A percentile compares a stretch with the other conserved stretches of the same genome.
Evolutionary conservation across 2,797 vertebrate species (phyloP).

Genomic region (Cheirogaleus major): DNA sequence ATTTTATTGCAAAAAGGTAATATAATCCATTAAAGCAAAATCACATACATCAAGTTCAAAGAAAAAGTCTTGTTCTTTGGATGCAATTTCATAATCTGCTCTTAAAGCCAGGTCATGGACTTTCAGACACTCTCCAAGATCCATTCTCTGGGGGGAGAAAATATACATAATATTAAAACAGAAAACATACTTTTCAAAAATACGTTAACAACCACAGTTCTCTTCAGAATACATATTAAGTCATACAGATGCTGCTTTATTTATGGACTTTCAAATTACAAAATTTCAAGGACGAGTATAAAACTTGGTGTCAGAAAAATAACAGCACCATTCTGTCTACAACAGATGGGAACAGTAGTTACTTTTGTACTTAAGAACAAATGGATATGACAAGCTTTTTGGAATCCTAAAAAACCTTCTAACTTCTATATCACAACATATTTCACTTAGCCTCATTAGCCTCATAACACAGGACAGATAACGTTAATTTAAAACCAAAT

Average conservation of each 20-base stretch:
- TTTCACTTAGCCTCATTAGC: not conserved
- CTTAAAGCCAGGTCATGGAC: slow-evolving; percentile 98
- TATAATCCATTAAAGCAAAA: slow-evolving; percentile 60
- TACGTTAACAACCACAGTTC: not conserved
- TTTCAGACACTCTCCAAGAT: slow-evolving; percentile 98
- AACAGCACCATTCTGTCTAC: not conserved
- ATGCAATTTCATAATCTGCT: slow-evolving; percentile 99
- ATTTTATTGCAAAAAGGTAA: slow-evolving; percentile 25
- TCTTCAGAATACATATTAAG: slow-evolving; percentile 50
- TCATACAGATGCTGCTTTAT: not conserved
- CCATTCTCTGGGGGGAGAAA: slow-evolving; percentile 93
- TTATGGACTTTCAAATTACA: slow-evolving; percentile 17
- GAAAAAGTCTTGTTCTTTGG: slow-evolving; percentile 98
- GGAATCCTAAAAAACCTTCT: not conserved
- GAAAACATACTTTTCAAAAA: slow-evolving; percentile 18
- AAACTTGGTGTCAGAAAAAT: not conserved
- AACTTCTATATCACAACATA: not conserved
- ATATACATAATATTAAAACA: slow-evolving; percentile 13
- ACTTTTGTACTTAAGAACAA: slow-evolving; percentile 21
- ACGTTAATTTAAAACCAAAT: not conserved
- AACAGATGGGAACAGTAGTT: not conserved
- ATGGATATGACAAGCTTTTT: not conserved
- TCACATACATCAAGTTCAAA: slow-evolving; percentile 98
- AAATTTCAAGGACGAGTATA: slow-evolving; percentile 44
- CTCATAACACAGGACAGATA: not conserved